Conservation (phyloP, 2,888 invertebrate species). For the Mycogona germanica region DNA sequence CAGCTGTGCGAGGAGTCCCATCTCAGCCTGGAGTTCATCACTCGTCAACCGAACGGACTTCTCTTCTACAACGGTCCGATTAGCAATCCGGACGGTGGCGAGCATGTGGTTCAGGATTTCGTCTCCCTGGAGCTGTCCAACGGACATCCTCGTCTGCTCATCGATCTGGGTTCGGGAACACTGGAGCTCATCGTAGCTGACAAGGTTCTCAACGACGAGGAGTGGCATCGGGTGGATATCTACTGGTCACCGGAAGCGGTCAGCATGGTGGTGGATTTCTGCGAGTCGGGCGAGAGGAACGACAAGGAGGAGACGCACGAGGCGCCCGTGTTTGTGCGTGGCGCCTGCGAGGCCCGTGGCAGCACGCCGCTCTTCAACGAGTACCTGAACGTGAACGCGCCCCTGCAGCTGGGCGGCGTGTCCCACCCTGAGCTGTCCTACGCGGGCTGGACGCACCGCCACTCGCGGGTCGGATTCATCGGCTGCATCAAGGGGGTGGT, state of each 20-base stretch:
- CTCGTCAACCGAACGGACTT: conserved; percentile 62
- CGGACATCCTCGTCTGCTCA: conserved; percentile 64
- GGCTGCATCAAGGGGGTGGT: conserved; percentile 89
- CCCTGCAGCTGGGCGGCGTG: conserved; percentile 57
- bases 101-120: conserved; percentile 48
- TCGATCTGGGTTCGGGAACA: conserved; percentile 80
- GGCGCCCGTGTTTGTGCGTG: conserved; percentile 75
- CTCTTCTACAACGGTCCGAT: conserved; percentile 82
- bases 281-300: conserved; percentile 25
- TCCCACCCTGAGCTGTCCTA: conserved; percentile 22
- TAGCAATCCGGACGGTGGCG: conserved; percentile 16
- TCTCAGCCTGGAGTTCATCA: conserved; percentile 66
- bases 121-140: conserved; percentile 73
- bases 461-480: conserved; percentile 56
- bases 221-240: conserved; percentile 76
- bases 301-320: conserved; percentile 12
- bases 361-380: conserved; percentile 63
- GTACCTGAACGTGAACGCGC: conserved; percentile 70
- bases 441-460: conserved; percentile 58
- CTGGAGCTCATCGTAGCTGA: conserved; percentile 54
- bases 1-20: conserved; percentile 73
- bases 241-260: conserved; percentile 42
- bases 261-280: conserved; percentile 63
- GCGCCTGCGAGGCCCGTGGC: conserved; percentile 78
- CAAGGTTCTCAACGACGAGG: conserved; percentile 59